Base-by-base conservation (phyloP, 1,140 invertebrate genomes). In the Lethocerus indicus region DNA sequence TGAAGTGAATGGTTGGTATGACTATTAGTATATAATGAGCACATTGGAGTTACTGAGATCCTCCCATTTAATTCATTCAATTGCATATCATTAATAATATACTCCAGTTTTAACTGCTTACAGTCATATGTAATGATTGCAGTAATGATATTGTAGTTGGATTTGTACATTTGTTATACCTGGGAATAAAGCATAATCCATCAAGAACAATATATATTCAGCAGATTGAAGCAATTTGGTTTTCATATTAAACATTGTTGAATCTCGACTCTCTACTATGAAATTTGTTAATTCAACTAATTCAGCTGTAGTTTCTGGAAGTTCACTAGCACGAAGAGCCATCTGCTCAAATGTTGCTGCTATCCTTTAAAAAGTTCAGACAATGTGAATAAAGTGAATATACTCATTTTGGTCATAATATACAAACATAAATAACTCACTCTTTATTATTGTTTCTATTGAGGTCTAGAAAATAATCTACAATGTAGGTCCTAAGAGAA, bases 261-360 rank as follows among this genome's bases (percentile, higher is more conserved):
- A 72, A 60, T 87, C 83, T 54, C 83, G 73, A 58, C 82, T 83
- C 58, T 87, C 79, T 54, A 71, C 71, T 2, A 93, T 72, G 63
- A 84, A 94, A 56, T 83, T 81, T 50, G 80, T 79, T 13, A 91
- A 66, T 51, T 82, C 83, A 1, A 96, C 89, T 12, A 94, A 72
- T 57, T 89, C 83, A 16, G 78, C 76, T 3, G 89, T 93, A 18
- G 78, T 83, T 57, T 90, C 84, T 0, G 89, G 87, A 52, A 79
- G 79, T 61, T 82, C 81, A 48, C 83, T 86, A 14, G 88, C 81
- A 60, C 76, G 78, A 47, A 82, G 76, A 0, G 84, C 81, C 72
- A 95, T 93, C 59, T 83, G 78, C 59, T 94, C 88, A 65, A 92
- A 92, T 25, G 74, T 74, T 53, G 75, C 68, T 59, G 85, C 89